Percentiles rank a stretch among this genome's conserved stretches.
Evolutionary conservation across 2,888 invertebrate genomes (phyloP).

Genomic region (Labia minor): DNA sequence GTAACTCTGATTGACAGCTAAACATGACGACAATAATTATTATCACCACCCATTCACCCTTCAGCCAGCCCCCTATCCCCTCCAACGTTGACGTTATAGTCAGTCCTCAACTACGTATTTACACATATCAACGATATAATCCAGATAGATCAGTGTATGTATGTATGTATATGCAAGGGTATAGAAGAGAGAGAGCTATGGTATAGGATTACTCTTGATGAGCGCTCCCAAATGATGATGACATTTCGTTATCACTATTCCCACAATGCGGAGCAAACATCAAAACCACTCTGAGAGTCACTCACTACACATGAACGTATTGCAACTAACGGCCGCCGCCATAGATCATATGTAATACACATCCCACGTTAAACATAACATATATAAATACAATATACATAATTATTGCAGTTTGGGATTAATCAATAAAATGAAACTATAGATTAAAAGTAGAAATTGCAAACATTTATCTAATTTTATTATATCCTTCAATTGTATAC

Average conservation of each 20-base stretch:
- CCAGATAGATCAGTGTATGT: constrained; percentile 20
- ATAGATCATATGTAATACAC: constrained; percentile 21
- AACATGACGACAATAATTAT: constrained; percentile 24
- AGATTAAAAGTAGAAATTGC: too few relatives aligned
- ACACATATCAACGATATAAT: constrained; percentile 24
- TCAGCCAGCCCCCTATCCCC: too few relatives aligned
- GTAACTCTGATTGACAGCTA: constrained; percentile 26
- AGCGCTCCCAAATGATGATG: constrained; percentile 25
- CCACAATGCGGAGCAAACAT: constrained; percentile 24
- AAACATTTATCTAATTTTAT: too few relatives aligned
- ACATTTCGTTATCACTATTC: constrained; percentile 26
- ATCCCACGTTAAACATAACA: constrained; percentile 14
- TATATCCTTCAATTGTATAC: too few relatives aligned
- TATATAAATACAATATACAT: too few relatives aligned
- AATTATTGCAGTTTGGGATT: constrained; percentile 25
- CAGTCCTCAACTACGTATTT: constrained; percentile 22
- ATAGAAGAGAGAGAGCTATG: not conserved
- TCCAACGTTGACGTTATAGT: too few relatives aligned
- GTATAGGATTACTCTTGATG: constrained; percentile 23
- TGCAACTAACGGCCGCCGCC: constrained; percentile 16
- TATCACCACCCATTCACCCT: too few relatives aligned
- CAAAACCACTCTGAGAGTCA: constrained; percentile 22
- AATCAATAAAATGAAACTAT: constrained; percentile 27
- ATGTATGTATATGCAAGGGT: not conserved
- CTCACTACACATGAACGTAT: not conserved